Base-by-base conservation (phyloP, 2,113 vertebrate species). In the Entelurus aequoreus region DNA sequence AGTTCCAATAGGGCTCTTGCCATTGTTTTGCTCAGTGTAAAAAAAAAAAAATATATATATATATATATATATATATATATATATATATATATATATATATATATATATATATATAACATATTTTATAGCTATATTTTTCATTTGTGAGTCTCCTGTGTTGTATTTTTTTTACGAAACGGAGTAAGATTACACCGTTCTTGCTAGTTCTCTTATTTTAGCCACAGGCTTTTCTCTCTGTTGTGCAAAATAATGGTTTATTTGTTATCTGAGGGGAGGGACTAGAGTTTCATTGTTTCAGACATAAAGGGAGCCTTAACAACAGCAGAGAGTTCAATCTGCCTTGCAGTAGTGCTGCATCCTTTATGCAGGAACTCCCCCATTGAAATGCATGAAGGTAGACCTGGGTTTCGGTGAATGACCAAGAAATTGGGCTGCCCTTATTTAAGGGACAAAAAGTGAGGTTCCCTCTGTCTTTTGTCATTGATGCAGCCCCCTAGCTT, bases 391-490 rank as follows among this genome's bases (percentile, higher is more conserved):
- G 71, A 88, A 86, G 80, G 62, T 74, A 52, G 16, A 16, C 16
- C 6, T 65, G 68, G 83, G 83, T 78, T 88, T 84, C 77, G 77
- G 79, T 76, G 73, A 86, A 85, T 74, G 68, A 61, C 66, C 74
- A 83, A 68, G 72, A 75, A 76, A 79, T 82, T 69, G 81, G 71
- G 76, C 76, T 54, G 69, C 81, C 80, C 85, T 81, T 78, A 68
- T 82, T 78, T 69, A 50, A 49, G 67, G 72, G 83, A 86, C 78
- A 87, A 85, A 84, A 84, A 84, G 82, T 86, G 81, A 81, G 81
- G 81, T 82, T 85, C 71, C 76, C 78, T 76, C 76, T 59, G 65
- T 78, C 80, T 78, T 86, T 91, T 90, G 89, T 91, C 81, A 90
- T 77, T 78, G 85, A 73, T n/a, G 48, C 68, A 72, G 71, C 77